A percentile compares a stretch with the other conserved stretches of the same genome.
phyloP scores from a whole-genome alignment of 2,888 invertebrate genomes.

The Tetanocera ferruginea region DNA sequence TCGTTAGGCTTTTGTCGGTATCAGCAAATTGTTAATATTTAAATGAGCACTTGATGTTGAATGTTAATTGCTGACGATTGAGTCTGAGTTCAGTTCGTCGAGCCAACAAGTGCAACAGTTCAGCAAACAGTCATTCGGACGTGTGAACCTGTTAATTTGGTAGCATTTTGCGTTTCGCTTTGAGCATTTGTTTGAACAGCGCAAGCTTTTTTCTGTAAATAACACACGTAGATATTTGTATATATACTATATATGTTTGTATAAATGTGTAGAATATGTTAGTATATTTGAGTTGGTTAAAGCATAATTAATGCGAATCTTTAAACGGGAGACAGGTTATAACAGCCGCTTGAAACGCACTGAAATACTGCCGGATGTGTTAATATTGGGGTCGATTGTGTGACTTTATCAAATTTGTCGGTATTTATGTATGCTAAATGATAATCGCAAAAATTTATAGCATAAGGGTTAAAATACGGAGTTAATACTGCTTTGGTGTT shows the following conservation, averaged over 20 bases:
- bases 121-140: constrained; percentile 12
- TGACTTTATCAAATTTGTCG: constrained; percentile 13
- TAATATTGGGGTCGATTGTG: background rate
- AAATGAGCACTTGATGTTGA: constrained; percentile 56
- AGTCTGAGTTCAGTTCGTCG: constrained; percentile 15
- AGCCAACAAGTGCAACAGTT: background rate
- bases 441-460: too few relatives aligned
- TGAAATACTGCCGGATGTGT: background rate
- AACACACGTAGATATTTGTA: background rate
- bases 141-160: constrained; percentile 16
- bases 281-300: background rate
- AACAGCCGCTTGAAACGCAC: background rate
- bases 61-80: constrained; percentile 56
- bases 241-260: background rate
- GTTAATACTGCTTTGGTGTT: too few relatives aligned
- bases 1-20: constrained; percentile 8
- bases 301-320: constrained; percentile 11
- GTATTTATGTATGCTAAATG: background rate
- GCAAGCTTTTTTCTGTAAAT: background rate
- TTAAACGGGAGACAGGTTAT: background rate
- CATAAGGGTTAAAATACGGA: too few relatives aligned
- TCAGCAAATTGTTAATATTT: constrained; percentile 54
- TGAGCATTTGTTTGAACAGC: background rate
- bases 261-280: background rate
- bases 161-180: background rate